Base-by-base conservation (phyloP, 2,113 vertebrate genomes). In the Callospermophilus lateralis region DNA sequence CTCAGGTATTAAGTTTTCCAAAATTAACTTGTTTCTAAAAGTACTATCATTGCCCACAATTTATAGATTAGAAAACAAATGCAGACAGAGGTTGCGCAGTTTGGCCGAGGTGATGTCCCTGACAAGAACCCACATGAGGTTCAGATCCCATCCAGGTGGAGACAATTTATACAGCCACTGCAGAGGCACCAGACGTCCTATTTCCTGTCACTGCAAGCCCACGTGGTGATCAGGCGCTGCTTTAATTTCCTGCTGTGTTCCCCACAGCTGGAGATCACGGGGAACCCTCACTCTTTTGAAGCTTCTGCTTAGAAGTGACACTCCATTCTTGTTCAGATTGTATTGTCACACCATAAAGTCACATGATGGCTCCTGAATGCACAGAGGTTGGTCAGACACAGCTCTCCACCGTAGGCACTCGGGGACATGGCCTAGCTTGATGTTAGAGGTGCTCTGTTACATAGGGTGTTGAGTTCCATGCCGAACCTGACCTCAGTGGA, bases 211-310 rank as follows among this genome's bases (percentile, higher is more conserved):
- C 9, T 22, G 3, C 37, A 78, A 53, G 28, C 11, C 34, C 9
- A 4, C 1, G 0, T 53, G 67, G 0, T 53, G 67, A 34, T 55
- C 11, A 34, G 6, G 0, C 19, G 4, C 9, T 67, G 65, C 53
- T 48, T 89, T 45, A 45, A 45, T 19, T 65, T 4, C 16, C 8
- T 3, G 16, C 39, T 13, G 37, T 11, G 2, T 77, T 84, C 30
- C 37, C 1, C 4, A 8, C 53, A 16, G 1, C 2, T 7, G 6
- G 16, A 37, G 55, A 16, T 28, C 13, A 73, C 26, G 9, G 17
- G 9, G 17, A 70, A 12, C 3, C 42, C 20, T 65, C 48, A 37
- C 1, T 53, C 7, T 68, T 39, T 2, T 37, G 32, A 65, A 65
- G 2, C 30, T 65, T n/a, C 86, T 74, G 55, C 55, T 83, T 3